Evolutionary conservation across 2,797 vertebrate genomes (phyloP).

Genomic region (Acrossocheilus fasciatus): DNA sequence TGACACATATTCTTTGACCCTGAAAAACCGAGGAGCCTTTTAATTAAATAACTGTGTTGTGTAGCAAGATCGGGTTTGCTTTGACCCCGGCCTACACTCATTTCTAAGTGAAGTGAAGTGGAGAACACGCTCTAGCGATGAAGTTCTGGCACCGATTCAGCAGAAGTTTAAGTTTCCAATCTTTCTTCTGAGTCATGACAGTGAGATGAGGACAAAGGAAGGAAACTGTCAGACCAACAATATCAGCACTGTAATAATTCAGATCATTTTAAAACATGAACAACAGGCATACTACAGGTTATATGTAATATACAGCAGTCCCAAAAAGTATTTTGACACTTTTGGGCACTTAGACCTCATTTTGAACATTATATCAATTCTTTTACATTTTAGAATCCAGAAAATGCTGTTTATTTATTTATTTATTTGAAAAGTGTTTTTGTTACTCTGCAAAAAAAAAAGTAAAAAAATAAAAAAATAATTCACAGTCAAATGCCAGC

Average conservation of each 20-base stretch:
- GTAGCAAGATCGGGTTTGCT: conserved; percentile 32
- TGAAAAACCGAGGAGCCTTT: conserved; percentile 26
- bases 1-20: conserved; percentile 27
- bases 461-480: no score
- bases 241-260: conserved; percentile 4
- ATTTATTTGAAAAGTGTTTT: not conserved
- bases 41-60: conserved; percentile 42
- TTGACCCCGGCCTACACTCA: conserved; percentile 44
- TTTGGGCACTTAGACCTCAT: not conserved
- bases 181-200: conserved; percentile 36
- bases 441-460: no score
- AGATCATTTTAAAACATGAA: not conserved
- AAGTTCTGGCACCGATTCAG: conserved; percentile 46
- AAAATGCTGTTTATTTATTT: not conserved
- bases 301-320: not conserved
- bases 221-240: conserved; percentile 15
- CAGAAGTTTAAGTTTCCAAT: conserved; percentile 30
- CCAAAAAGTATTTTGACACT: not conserved
- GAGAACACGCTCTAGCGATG: conserved; percentile 19
- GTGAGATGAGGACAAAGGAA: conserved; percentile 34
- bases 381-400: not conserved
- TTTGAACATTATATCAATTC: not conserved
- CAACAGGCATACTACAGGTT: not conserved
- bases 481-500: no score
- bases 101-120: conserved; percentile 24